Conservation (phyloP, 2,888 invertebrate species). For the Aricia artaxerxes region DNA sequence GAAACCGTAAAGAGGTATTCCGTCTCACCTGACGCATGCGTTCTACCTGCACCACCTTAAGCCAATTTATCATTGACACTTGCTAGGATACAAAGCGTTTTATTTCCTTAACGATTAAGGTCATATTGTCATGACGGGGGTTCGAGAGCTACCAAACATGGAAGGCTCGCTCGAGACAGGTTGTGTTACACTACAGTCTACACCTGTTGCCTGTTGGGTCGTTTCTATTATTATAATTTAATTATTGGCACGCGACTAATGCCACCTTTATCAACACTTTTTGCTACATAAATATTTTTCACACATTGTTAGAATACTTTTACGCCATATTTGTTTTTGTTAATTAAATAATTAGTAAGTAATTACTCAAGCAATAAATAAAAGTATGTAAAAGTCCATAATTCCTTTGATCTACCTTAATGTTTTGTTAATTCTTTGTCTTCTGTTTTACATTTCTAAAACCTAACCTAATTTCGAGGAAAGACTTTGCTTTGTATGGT, state of each 20-base stretch:
- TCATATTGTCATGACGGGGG: background rate
- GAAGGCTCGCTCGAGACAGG: background rate
- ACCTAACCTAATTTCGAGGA: too few relatives aligned
- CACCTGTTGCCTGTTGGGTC: constrained; percentile 40
- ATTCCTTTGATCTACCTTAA: too few relatives aligned
- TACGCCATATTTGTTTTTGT: background rate
- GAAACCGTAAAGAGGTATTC: constrained; percentile 52
- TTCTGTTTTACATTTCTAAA: background rate
- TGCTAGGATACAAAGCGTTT: constrained; percentile 41
- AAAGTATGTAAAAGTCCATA: too few relatives aligned
- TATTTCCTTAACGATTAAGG: constrained; percentile 38
- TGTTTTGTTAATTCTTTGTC: background rate
- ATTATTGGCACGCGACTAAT: constrained; percentile 40
- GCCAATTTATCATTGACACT: constrained; percentile 52
- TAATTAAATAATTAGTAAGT: background rate
- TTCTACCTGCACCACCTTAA: constrained; percentile 68
- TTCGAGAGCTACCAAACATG: background rate
- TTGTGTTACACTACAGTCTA: constrained; percentile 35
- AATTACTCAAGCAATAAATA: too few relatives aligned
- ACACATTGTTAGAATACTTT: background rate
- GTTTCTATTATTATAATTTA: constrained; percentile 36
- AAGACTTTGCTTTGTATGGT: background rate
- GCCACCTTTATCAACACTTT: background rate
- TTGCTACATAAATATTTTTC: background rate
- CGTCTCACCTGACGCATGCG: constrained; percentile 74